Evolutionary conservation across 2,797 vertebrate species (phyloP), one percentile per base, ranked within the genome.

Genomic region (Triplophysa bombifrons): DNA sequence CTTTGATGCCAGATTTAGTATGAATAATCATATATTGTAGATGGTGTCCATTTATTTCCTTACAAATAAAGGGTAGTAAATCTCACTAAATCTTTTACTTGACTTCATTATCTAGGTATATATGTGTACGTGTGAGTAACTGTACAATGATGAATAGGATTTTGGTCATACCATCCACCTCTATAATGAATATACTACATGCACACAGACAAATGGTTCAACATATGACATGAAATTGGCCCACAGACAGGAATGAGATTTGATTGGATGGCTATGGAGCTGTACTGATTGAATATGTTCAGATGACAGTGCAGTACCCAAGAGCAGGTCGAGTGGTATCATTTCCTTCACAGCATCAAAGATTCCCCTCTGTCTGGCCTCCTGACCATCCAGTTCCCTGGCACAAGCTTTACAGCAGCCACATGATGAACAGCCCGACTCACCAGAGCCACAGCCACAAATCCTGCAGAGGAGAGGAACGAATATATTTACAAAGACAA

Each of bases 331-430:
- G 92, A 99, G 92, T 8, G 98, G 98, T 87, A 99, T 99, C 98
- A 99, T 99, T 90, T 99, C 98, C 90, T 99, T 99, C 51, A 99
- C 97, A 46, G 98, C 98, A 87, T 99, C 98, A 84, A 99, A 97
- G 89, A 99, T 99, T 86, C 98, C 98, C 88, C 98, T 95, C 91
- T 99, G 97, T 72, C 97, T 92, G 83, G 97, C 98, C 82, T 99
- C 98, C 85, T 98, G 98, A 76, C 98, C 98, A 82, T 99, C 98
- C 83, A 99, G 90, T 82, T 99, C 98, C 86, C 97, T 93, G 82
- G 98, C 98, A 88, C 98, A 99, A 19, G 98, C 97, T 86, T 99
- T 99, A 88, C 98, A 99, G 82, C 98, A 99, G 61, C 98, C 98
- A 89, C 98, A 99, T 0, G 96, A 95, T 8, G 97, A 97, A 82